A percentile compares a stretch with the other conserved stretches of the same genome.
phyloP scores from a whole-genome alignment of 2,797 vertebrate genomes.

The Phalloptychus januarius region DNA sequence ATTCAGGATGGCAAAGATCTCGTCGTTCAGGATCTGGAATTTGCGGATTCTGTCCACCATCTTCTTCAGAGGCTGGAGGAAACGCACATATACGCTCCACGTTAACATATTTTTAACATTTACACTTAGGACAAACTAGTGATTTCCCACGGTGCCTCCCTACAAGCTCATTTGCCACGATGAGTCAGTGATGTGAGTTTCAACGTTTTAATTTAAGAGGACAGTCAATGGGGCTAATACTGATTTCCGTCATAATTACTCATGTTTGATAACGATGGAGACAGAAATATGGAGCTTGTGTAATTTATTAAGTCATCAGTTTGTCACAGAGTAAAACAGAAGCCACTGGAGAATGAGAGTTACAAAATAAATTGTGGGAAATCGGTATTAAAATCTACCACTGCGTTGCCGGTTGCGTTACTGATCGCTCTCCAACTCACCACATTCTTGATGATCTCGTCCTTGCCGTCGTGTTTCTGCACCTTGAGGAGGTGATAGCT shows the following conservation, averaged over 20 bases:
- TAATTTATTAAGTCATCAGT: not conserved
- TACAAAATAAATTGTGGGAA: not conserved
- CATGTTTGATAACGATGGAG: not conserved
- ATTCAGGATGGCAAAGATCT: slow-evolving; percentile 95
- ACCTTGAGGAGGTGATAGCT: slow-evolving; percentile 98
- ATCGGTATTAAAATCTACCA: not conserved
- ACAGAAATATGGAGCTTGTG: not conserved
- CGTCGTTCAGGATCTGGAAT: slow-evolving; percentile 95
- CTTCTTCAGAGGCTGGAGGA: slow-evolving; percentile 92
- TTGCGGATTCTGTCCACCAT: slow-evolving; percentile 98
- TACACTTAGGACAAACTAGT: not conserved
- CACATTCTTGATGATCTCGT: slow-evolving; percentile 98
- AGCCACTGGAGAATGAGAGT: not conserved
- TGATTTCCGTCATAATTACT: not conserved
- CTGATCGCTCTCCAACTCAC: slow-evolving; percentile 76
- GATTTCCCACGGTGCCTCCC: not conserved
- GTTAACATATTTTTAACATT: not conserved
- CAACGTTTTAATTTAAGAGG: not conserved
- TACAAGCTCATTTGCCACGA: not conserved
- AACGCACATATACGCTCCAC: not conserved
- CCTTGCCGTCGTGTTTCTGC: slow-evolving; percentile 98
- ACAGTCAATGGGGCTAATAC: not conserved
- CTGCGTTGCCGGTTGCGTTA: not conserved
- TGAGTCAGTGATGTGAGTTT: not conserved
- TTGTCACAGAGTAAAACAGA: not conserved